Evolutionary conservation across 2,888 invertebrate species (phyloP), one percentile per base, ranked within the genome.

Genomic region (Hemaris fuciformis): DNA sequence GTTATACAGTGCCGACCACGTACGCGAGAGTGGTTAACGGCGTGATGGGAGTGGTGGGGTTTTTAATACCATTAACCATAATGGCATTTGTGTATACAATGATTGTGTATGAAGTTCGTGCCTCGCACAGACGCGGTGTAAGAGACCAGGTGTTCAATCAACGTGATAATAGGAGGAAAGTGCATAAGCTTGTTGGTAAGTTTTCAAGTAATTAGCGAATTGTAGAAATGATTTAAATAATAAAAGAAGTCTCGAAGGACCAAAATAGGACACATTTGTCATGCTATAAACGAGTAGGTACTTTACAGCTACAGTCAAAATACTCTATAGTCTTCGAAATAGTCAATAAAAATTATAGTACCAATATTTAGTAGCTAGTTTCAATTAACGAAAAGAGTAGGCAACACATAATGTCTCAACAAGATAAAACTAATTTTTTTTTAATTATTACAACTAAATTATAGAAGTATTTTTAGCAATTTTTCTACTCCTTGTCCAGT

Each of bases 101-200:
- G 80, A 86, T 88, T 18, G 83, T 83, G 7, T 73, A 81, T 18
- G 84, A 85, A 75, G 77, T 88, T 22, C 80, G 80, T 53, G 62
- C 66, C 18, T 74, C 67, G 48, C 79, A 80, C 59, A 79, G 71
- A 45, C 69, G 64, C 5, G 78, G 74, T 58, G 65, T 72, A 0
- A 71, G 69, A 13, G 75, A 73, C 43, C 77, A 77, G 22, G 74
- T 81, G 4, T 87, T 86, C 59, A 87, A 87, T 53, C 81, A 83
- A 34, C 75, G 77, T 2, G 77, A 82, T 43, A 81, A 83, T 46
- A 81, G 81, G 38, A 76, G 76, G n/a, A 86, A 77, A 75, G 76
- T 88, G 0, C 84, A 87, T 63, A 86, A 84, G 64, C 78, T 87
- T 46, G 76, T 86, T 70, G 77, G 87, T 88, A 79, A 85, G 83